A percentile compares a stretch with the other conserved stretches of the same genome.
phyloP scores from a whole-genome alignment of 2,797 vertebrate genomes.

The Miichthys miiuy region DNA sequence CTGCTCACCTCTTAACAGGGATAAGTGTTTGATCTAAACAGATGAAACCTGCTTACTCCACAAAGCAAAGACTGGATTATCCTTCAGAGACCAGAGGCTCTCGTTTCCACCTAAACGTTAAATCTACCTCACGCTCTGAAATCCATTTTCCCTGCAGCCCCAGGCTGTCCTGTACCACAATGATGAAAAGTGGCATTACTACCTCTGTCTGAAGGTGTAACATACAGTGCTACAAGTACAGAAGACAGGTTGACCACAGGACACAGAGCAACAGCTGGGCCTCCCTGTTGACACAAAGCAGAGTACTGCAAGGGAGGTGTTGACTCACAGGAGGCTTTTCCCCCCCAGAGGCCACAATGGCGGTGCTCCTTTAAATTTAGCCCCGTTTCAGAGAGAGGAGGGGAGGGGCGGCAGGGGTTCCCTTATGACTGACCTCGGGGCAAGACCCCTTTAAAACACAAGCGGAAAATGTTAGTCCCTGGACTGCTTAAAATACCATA shows the following conservation, averaged over 20 bases:
- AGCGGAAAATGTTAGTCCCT: constrained; percentile 70
- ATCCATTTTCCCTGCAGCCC: constrained; percentile 24
- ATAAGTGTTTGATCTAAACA: constrained; percentile 30
- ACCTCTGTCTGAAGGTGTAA: constrained; percentile 26
- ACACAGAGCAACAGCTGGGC: constrained; percentile 65
- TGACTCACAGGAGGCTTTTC: constrained; percentile 49
- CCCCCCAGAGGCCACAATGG: constrained; percentile 42
- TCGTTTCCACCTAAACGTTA: constrained; percentile 13
- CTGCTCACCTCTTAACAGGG: constrained; percentile 40
- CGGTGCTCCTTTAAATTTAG: constrained; percentile 69
- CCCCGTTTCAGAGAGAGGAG: constrained; percentile 36
- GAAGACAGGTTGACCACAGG: constrained; percentile 22
- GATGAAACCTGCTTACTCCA: constrained; percentile 39
- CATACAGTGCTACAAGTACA: constrained; percentile 6
- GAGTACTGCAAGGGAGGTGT: constrained; percentile 39
- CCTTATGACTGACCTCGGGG: constrained; percentile 51
- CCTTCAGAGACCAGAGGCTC: neutral
- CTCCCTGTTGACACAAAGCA: constrained; percentile 45
- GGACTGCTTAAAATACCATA: constrained; percentile 64
- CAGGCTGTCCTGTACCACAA: constrained; percentile 17
- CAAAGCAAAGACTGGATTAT: constrained; percentile 40
- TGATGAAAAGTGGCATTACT: constrained; percentile 25
- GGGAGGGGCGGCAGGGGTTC: constrained; percentile 36
- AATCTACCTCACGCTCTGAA: constrained; percentile 20
- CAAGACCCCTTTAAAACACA: constrained; percentile 54